A percentile compares a stretch with the other conserved stretches of the same genome.
These are phyloP conservation scores for Sebastes paucispinis DNA, from an alignment of 2,797 vertebrate species.

Conservation along the genomic window DNA sequence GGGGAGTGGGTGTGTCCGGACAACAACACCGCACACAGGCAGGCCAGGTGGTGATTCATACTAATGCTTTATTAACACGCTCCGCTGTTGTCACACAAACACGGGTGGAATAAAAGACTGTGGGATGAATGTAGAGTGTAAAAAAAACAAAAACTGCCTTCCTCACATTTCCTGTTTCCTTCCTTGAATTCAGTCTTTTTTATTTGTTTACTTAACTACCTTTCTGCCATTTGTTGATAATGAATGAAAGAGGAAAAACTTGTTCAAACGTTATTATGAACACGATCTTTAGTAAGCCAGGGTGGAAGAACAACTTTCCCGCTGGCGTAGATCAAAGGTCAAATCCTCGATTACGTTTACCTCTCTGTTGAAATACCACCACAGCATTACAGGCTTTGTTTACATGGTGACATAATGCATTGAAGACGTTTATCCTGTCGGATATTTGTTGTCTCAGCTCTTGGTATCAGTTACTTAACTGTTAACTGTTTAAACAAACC, in stretches of 20 bases:
- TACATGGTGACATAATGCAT: conserved; percentile 46
- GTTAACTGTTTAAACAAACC: conserved; percentile 6
- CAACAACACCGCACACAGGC: conserved; percentile 23
- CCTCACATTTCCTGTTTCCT: neutral
- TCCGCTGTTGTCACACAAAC: conserved; percentile 46
- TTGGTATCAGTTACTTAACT: conserved; percentile 18
- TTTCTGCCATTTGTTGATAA: neutral
- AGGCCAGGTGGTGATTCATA: conserved; percentile 63
- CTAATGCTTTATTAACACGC: conserved; percentile 47
- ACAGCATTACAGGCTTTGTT: conserved; percentile 36
- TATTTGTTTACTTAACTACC: neutral
- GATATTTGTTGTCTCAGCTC: conserved; percentile 30
- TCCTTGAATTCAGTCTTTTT: neutral
- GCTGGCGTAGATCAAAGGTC: conserved; percentile 27
- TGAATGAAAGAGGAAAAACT: neutral
- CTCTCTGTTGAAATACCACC: conserved; percentile 33
- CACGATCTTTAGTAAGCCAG: neutral
- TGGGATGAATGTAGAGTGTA: neutral
- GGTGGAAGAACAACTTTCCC: neutral
- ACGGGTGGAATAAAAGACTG: neutral
- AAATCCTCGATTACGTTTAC: conserved; percentile 29
- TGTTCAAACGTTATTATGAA: neutral
- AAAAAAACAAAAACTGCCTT: neutral
- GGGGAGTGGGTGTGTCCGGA: conserved; percentile 57
- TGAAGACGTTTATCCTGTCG: conserved; percentile 13